phyloP scores from a whole-genome alignment of 2,888 invertebrate species.

The Troides helena region DNA sequence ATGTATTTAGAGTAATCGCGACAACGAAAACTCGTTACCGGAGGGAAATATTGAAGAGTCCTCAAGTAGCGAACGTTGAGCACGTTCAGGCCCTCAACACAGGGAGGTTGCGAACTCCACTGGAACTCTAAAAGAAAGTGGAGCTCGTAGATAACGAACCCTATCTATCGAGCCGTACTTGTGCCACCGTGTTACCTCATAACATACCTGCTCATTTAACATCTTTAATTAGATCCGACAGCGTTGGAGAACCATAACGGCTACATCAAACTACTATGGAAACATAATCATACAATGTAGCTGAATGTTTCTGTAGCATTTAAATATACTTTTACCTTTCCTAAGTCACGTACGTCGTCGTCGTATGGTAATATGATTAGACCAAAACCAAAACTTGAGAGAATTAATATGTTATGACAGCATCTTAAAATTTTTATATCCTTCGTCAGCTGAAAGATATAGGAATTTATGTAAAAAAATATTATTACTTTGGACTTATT shows the following conservation, averaged over 20 bases:
- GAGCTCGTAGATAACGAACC: constrained; percentile 4
- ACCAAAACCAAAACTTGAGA: no score
- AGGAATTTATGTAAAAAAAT: no score
- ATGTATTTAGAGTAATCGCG: constrained; percentile 36
- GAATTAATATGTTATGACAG: no score
- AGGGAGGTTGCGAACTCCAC: constrained; percentile 12
- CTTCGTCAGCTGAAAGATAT: no score
- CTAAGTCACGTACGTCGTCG: no score
- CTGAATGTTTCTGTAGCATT: neutral
- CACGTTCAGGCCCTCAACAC: constrained; percentile 37
- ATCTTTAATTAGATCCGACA: neutral
- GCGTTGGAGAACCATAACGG: neutral
- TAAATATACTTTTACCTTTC: neutral
- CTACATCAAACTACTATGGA: neutral
- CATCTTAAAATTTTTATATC: no score
- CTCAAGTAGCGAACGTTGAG: constrained; percentile 37
- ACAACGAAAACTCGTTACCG: constrained; percentile 38
- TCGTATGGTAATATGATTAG: no score
- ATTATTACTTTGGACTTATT: no score
- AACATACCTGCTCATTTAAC: neutral
- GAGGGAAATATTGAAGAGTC: constrained; percentile 35
- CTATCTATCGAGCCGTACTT: constrained; percentile 5
- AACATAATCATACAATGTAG: neutral
- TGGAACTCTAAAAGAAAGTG: neutral
- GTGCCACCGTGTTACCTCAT: constrained; percentile 2